Evolutionary conservation across 2,113 vertebrate genomes (phyloP), one percentile per base, ranked within the genome.

Genomic region (Naja naja): DNA sequence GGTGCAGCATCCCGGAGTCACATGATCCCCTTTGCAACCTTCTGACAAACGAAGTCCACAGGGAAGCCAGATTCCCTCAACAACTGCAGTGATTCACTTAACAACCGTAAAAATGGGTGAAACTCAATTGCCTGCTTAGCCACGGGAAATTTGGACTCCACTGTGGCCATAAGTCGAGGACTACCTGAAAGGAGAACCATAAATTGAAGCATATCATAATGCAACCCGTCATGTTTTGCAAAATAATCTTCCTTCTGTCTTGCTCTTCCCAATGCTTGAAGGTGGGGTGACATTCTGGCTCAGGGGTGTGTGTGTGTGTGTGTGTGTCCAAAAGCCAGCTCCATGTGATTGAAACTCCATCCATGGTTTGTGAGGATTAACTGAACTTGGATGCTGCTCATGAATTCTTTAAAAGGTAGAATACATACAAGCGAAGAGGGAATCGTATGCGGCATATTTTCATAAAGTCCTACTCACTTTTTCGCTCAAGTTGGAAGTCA

Each of bases 1-100:
- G 1, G 12, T 2, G 30, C 4, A 14, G 1, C 4, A 1, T n/a
- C 27, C 60, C 0, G 4, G 1, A 12, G 12, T n/a, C 60, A n/a
- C 0, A 0, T 69, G 60, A n/a, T n/a, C 60, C 12, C 11, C 60
- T 30, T n/a, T 69, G 30, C 30, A 5, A 69, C 30, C 30, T 11
- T 60, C 25, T 2, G 4, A 64, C 3, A 30, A n/a, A 11, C 11
- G n/a, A 69, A 18, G 2, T 34, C 64, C 16, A 69, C 2, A 4
- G 22, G 12, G 60, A 69, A 69, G 30, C 11, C 60, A 2, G 1
- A 16, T 14, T 69, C 30, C 5, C 14, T 18, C 34, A 34, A 34
- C 60, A 14, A n/a, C 64, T 18, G 5, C 2, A 16, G 27, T 5
- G 60, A 5, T 30, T 64, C 27, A 12, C 27, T 30, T 64, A 30